Percentiles rank a stretch among this genome's conserved stretches.
Evolutionary conservation across 1,140 invertebrate genomes (phyloP).

Genomic region (Platorchestia sp.): DNA sequence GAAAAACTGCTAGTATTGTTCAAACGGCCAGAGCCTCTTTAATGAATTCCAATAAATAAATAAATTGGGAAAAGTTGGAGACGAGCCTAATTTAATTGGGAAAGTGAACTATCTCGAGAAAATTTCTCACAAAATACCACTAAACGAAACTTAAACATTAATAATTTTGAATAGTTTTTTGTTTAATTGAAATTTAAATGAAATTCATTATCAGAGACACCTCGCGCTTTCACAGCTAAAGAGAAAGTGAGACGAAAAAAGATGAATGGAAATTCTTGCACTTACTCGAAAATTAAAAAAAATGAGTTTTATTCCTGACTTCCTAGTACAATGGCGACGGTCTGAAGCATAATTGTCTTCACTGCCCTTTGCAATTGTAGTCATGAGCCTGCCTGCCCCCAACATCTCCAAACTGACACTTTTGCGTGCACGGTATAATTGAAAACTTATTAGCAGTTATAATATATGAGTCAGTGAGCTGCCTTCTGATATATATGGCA

Average conservation of each 20-base stretch:
- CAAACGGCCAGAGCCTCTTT: no score
- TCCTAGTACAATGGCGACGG: neutral
- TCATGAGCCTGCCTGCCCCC: neutral
- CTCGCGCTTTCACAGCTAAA: neutral
- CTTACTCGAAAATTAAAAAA: neutral
- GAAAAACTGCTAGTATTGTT: neutral
- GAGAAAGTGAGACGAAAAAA: neutral
- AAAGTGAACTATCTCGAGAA: neutral
- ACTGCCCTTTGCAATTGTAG: neutral
- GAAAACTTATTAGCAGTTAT: no score
- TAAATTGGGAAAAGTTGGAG: neutral
- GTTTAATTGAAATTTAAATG: neutral
- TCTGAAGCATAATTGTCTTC: neutral
- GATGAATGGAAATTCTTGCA: neutral
- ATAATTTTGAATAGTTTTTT: neutral
- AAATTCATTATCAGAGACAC: neutral
- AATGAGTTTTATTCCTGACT: neutral
- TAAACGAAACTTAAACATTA: neutral
- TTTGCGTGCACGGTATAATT: no score
- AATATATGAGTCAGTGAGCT: neutral
- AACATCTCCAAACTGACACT: neutral
- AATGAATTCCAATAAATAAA: neutral
- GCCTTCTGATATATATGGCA: neutral
- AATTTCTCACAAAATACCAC: neutral
- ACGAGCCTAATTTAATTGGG: neutral